phyloP scores from a whole-genome alignment of 2,888 invertebrate genomes.

The Melanchra persicariae region DNA sequence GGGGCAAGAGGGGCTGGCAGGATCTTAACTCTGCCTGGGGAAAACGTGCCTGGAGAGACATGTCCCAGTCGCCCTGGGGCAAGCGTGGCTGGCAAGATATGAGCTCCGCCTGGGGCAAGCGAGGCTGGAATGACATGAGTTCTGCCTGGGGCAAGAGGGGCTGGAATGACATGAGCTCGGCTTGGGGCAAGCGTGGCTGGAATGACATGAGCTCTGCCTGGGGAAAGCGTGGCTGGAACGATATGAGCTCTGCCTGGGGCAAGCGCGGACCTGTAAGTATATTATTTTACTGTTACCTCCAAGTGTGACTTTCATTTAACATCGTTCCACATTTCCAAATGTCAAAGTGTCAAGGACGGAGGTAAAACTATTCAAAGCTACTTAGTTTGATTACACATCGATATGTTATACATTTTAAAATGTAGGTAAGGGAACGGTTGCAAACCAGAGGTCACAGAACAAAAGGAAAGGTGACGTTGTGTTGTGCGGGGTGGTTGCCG shows the following conservation, averaged over 20 bases:
- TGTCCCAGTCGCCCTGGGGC: conserved; percentile 87
- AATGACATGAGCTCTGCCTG: conserved; percentile 90
- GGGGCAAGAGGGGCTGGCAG: conserved; percentile 92
- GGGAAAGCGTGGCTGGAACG: conserved; percentile 92
- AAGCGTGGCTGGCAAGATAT: conserved; percentile 92
- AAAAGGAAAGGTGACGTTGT: background rate
- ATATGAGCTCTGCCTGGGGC: conserved; percentile 91
- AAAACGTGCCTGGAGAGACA: conserved; percentile 91
- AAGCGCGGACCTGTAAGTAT: conserved; percentile 89
- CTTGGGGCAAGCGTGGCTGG: conserved; percentile 92
- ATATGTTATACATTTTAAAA: background rate
- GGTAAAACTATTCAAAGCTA: conserved; percentile 4
- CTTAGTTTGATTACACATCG: background rate
- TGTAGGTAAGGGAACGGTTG: too few relatives aligned
- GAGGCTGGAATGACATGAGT: conserved; percentile 91
- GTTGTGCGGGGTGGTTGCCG: background rate
- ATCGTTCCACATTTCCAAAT: conserved; percentile 2
- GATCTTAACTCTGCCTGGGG: conserved; percentile 87
- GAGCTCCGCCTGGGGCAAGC: conserved; percentile 91
- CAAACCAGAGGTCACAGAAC: background rate
- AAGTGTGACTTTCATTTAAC: conserved; percentile 5
- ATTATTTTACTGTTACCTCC: background rate
- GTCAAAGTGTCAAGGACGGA: conserved; percentile 7
- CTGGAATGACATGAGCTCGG: conserved; percentile 88
- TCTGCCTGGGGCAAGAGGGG: conserved; percentile 91